A percentile compares a stretch with the other conserved stretches of the same genome.
phyloP scores from a whole-genome alignment of 1,140 invertebrate genomes.

The Cydia splendana region DNA sequence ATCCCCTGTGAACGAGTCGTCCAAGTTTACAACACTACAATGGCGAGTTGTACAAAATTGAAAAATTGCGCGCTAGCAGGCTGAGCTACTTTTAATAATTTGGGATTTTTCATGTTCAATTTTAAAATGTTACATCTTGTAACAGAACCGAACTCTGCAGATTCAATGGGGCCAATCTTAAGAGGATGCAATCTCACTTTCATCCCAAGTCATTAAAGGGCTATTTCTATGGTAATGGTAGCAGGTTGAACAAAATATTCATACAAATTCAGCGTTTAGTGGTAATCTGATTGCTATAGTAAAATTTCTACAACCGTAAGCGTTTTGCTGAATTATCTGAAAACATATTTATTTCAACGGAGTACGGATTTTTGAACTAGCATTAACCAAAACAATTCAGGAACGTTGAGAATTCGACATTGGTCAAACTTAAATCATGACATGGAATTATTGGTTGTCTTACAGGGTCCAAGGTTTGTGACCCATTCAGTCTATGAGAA shows the following conservation, averaged over 20 bases:
- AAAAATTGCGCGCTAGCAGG: no score
- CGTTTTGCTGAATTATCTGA: neutral
- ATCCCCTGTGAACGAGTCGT: neutral
- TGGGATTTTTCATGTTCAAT: no score
- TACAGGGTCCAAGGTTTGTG: no score
- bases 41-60: no score
- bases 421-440: no score
- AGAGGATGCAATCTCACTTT: neutral
- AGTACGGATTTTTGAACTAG: neutral
- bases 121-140: neutral
- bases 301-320: neutral
- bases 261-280: neutral
- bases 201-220: neutral
- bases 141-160: neutral
- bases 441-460: no score
- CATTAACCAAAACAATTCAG: no score
- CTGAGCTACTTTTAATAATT: no score
- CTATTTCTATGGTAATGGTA: conserved; percentile 42
- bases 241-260: conserved; percentile 46
- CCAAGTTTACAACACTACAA: neutral
- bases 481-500: no score
- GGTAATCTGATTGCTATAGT: neutral
- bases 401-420: no score
- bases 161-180: neutral
- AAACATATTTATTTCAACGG: neutral